Conservation (phyloP, 2,888 invertebrate genomes). For the Podabrus alpinus region DNA sequence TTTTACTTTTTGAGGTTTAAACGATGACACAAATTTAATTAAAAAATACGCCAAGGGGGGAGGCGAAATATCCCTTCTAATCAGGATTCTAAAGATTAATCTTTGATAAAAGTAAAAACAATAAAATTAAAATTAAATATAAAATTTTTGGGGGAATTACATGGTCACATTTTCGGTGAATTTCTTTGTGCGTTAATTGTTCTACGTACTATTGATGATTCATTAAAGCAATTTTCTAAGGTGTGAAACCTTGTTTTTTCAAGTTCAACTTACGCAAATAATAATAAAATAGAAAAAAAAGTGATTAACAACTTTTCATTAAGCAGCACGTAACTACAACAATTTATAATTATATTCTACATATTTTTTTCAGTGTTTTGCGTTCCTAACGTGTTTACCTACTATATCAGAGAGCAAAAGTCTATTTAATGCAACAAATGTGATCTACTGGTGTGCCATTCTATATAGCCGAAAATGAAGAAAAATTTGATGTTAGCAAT, state of each 20-base stretch:
- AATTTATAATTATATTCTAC: neutral
- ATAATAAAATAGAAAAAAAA: neutral
- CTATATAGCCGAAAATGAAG: neutral
- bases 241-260: neutral
- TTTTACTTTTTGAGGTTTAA: too few species aligned
- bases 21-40: too few species aligned
- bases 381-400: neutral
- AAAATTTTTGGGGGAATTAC: too few species aligned
- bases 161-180: too few species aligned
- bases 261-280: neutral
- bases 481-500: neutral
- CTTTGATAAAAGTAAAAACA: too few species aligned
- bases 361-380: neutral
- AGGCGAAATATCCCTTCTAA: too few species aligned
- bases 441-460: neutral
- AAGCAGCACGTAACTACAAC: neutral
- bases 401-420: neutral
- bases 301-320: neutral
- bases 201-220: neutral
- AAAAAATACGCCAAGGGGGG: too few species aligned
- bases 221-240: neutral
- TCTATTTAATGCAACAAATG: neutral
- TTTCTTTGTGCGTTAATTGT: too few species aligned
- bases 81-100: too few species aligned
- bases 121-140: too few species aligned